These are phyloP conservation scores for Menidia beryllina DNA, from an alignment of 2,113 vertebrate genomes.

Conservation along the genomic window DNA sequence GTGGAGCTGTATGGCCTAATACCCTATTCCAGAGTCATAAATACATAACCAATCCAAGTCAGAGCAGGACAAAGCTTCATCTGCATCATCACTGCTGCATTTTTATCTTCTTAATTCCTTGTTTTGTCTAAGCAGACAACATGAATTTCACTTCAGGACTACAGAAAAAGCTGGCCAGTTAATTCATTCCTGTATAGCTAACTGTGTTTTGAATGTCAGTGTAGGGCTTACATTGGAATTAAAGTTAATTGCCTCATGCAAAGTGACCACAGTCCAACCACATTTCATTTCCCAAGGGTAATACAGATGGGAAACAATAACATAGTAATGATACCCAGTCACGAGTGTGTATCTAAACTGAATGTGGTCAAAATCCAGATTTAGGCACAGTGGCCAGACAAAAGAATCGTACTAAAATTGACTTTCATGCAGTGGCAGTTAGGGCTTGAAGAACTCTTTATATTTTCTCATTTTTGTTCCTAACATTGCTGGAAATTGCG, in stretches of 20 bases:
- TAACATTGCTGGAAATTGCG: conserved; percentile 29
- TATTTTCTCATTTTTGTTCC: conserved; percentile 20
- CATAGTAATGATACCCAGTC: conserved; percentile 69
- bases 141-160: conserved; percentile 11
- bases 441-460: conserved; percentile 25
- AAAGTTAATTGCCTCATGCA: conserved; percentile 58
- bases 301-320: conserved; percentile 49
- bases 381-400: conserved; percentile 49
- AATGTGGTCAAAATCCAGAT: conserved; percentile 52
- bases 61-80: conserved; percentile 26
- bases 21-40: conserved; percentile 56
- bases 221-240: conserved; percentile 52
- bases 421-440: conserved; percentile 39
- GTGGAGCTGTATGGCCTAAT: conserved; percentile 65
- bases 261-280: conserved; percentile 40
- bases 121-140: conserved; percentile 44
- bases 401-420: conserved; percentile 43
- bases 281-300: conserved; percentile 57
- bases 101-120: conserved; percentile 48
- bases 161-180: conserved; percentile 34
- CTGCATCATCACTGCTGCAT: conserved; percentile 22
- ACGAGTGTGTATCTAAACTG: conserved; percentile 49
- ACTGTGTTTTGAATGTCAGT: conserved; percentile 49
- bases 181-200: conserved; percentile 35
- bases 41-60: conserved; percentile 45